phyloP scores from a whole-genome alignment of 2,888 invertebrate genomes.

The Plebejus anna region DNA sequence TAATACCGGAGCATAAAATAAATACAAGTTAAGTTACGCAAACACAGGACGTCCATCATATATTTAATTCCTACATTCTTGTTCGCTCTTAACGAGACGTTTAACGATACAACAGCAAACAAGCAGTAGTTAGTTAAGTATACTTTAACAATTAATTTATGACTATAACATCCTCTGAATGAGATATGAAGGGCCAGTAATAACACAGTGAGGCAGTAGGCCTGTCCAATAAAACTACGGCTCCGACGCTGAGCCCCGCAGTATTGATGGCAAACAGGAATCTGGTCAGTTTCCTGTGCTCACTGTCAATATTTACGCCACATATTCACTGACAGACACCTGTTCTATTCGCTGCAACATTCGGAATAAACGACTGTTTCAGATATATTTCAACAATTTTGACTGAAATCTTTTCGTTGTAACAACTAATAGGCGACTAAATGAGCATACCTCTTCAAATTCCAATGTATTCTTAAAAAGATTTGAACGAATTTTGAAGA shows the following conservation, averaged over 20 bases:
- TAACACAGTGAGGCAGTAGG: slow-evolving; percentile 35
- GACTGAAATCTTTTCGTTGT: background rate
- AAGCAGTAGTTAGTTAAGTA: background rate
- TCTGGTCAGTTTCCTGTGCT: slow-evolving; percentile 55
- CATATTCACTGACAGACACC: slow-evolving; percentile 16
- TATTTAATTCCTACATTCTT: background rate
- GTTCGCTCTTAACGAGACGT: background rate
- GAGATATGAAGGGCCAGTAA: background rate
- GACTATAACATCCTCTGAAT: background rate
- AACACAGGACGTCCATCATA: background rate
- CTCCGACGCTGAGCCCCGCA: slow-evolving; percentile 53
- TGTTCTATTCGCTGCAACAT: background rate
- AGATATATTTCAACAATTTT: background rate
- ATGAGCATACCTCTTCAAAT: background rate
- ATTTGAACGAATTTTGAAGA: background rate
- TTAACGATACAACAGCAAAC: background rate
- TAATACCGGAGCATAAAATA: background rate
- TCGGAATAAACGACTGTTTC: background rate
- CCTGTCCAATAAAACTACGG: slow-evolving; percentile 45
- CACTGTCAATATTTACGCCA: slow-evolving; percentile 51
- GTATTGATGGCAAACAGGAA: slow-evolving; percentile 57
- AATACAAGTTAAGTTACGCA: background rate
- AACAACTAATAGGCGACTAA: background rate
- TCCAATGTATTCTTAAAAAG: background rate
- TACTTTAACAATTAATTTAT: background rate